Evolutionary conservation across 1,140 invertebrate genomes (phyloP), one percentile per base, ranked within the genome.

Genomic region (Penaeus chinensis): DNA sequence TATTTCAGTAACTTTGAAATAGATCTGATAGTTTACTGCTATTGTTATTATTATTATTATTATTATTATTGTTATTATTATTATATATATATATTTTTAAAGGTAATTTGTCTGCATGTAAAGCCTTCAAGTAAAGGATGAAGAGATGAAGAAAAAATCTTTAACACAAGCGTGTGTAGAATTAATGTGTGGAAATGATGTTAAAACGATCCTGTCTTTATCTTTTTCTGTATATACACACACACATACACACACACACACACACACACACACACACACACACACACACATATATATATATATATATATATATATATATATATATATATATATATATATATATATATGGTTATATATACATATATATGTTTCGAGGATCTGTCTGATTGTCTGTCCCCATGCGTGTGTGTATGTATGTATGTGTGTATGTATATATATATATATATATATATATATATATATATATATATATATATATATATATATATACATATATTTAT

Each of bases 401-500:
- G 27, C 27, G 27, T 69, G 11, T 69, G 27, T 69, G 27, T 69
- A 69, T 69, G 27, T 69, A 69, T 69, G 27, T 69, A 69, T 20
- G 27, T 69, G 27, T 69, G 27, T 69, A 69, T 69, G 27, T 69
- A 69, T 69, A 69, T 69, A 20, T 69, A 69, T 69, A 69, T 0
- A 10, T 69, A 69, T 69, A 69, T 69, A 69, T 69, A 69, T 69
- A 69, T 69, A 69, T 69, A 69, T 69, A 69, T 18, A 69, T 69
- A 69, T 4, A 27, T 10, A 74, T 8, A 27, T 10, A 74, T 0
- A 74, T 10, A 27, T 32, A 74, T 24, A 74, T 11, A 74, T 24
- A 74, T 37, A 74, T 24, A 74, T 11, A 27, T 37, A 74, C 10
- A 74, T 5, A 74, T 24, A 74, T 24, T 32, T 8, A 24, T 24